phyloP scores from a whole-genome alignment of 2,888 invertebrate genomes.

The Caenorhabditis imperialis region DNA sequence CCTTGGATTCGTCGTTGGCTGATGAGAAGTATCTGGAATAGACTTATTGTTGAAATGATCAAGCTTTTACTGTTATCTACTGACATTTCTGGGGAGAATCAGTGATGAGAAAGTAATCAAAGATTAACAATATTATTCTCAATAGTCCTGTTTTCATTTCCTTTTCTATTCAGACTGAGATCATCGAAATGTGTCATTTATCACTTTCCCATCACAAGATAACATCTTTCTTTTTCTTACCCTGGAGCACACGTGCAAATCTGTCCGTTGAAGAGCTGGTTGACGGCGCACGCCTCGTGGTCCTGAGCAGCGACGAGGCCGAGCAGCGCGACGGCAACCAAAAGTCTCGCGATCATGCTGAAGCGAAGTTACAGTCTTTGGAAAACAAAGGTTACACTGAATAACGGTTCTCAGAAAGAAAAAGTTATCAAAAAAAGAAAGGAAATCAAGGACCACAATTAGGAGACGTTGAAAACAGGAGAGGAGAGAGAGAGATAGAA shows the following conservation, averaged over 20 bases:
- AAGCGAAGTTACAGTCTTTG: no score
- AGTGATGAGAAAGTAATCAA: no score
- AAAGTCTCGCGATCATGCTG: no score
- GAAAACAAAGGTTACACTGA: not conserved
- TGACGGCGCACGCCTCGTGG: constrained; percentile 70
- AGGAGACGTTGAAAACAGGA: constrained; percentile 20
- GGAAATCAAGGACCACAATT: not conserved
- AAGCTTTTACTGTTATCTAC: no score
- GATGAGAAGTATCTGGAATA: constrained; percentile 75
- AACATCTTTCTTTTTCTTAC: constrained; percentile 51
- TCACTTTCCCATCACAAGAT: not conserved
- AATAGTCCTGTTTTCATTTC: no score
- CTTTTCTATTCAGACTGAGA: no score
- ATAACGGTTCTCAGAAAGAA: not conserved
- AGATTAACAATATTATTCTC: no score
- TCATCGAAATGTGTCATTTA: not conserved
- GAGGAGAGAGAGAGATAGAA: constrained; percentile 16
- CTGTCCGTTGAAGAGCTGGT: constrained; percentile 76
- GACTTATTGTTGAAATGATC: no score
- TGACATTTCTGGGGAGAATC: no score
- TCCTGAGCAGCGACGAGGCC: constrained; percentile 53
- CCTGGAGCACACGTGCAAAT: constrained; percentile 77
- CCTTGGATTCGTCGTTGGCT: constrained; percentile 71
- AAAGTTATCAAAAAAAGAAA: constrained; percentile 3
- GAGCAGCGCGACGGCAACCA: constrained; percentile 24